Conservation (phyloP, 2,888 invertebrate species). For the Globia sparganii region DNA sequence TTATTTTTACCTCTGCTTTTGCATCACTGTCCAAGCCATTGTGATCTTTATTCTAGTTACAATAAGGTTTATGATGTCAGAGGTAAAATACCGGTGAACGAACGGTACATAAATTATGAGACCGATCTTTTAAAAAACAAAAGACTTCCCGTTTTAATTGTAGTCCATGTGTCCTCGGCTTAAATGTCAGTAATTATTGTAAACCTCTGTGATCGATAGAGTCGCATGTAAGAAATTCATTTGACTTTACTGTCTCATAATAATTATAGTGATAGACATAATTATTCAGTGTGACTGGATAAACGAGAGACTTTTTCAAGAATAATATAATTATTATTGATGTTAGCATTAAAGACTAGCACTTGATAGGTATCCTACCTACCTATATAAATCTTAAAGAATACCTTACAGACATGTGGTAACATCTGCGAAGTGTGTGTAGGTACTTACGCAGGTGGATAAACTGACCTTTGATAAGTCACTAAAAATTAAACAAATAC, state of each 20-base stretch:
- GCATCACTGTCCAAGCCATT: too few relatives aligned
- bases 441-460: not conserved
- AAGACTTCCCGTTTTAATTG: constrained; percentile 45
- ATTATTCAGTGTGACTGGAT: not conserved
- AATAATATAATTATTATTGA: not conserved
- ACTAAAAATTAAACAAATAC: not conserved
- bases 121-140: constrained; percentile 20
- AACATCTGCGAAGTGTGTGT: not conserved
- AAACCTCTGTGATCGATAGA: constrained; percentile 48
- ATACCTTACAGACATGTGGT: not conserved
- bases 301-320: constrained; percentile 4
- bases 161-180: constrained; percentile 21
- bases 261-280: constrained; percentile 49
- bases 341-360: not conserved
- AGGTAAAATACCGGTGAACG: not conserved
- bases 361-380: not conserved
- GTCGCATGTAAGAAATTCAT: constrained; percentile 57
- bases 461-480: not conserved
- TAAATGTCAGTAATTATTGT: constrained; percentile 52
- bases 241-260: constrained; percentile 49
- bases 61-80: not conserved
- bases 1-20: too few relatives aligned
- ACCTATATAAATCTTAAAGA: not conserved
- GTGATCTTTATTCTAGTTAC: too few relatives aligned
- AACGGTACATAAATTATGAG: constrained; percentile 7